Base-by-base conservation (phyloP, 2,113 vertebrate species). In the Catagonus wagneri region DNA sequence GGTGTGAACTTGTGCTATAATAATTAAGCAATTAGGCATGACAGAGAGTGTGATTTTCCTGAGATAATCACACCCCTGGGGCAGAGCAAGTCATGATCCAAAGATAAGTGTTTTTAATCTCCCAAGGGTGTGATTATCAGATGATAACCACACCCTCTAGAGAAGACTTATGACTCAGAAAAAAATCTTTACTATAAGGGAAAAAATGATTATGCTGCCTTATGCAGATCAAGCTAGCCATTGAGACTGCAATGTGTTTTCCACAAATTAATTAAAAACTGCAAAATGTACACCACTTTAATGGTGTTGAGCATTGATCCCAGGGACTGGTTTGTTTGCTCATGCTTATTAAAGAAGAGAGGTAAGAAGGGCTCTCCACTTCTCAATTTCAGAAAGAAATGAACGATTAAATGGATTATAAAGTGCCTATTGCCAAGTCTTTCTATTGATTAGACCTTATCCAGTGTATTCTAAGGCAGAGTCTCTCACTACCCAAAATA, bases 11-110 rank as follows among this genome's bases (percentile, higher is more conserved):
- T 6, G 0, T 32, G 96, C 97, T 97, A 95, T 98, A 98, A 98
- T 98, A 99, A 99, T 98, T 98, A 99, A 99, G 98, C 97, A 98
- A 98, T 99, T 98, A 99, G 93, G 93, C 97, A 98, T 98, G 98
- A 98, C 97, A 98, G 98, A 98, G 97, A 98, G 75, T 93, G 74
- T 96, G 95, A 98, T 93, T 98, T 98, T 98, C 98, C 98, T 95
- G 96, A 98, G 97, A 98, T 99, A 99, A 98, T 98, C 98, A 98
- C 94, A 97, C 97, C 98, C 96, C 97, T 98, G 97, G 97, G 97
- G 98, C 97, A 98, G 97, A 98, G 95, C 95, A 98, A 98, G 96
- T 98, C 97, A 96, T 98, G 98, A 98, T 98, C 97, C 97, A 98
- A 97, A 98, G 97, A 99, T 98, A 98, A 98, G 98, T 98, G 97